Percentiles rank a stretch among this genome's conserved stretches.
These are phyloP conservation scores for Catocala sponsa DNA, from an alignment of 2,888 invertebrate genomes.

Conservation along the genomic window DNA sequence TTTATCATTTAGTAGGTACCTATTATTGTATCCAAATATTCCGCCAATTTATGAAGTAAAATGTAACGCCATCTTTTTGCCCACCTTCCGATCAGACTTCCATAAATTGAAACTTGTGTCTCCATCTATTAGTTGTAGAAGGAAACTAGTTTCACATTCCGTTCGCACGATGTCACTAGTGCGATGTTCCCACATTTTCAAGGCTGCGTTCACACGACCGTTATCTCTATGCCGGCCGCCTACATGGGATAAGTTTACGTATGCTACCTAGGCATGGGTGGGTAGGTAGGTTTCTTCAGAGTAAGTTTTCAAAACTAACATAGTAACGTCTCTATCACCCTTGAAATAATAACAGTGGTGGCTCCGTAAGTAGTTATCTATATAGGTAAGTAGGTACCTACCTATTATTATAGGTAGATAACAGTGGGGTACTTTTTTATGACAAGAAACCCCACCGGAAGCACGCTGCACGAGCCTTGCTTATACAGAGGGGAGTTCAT, in stretches of 20 bases:
- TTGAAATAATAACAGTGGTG: too few relatives aligned
- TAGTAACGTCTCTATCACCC: too few relatives aligned
- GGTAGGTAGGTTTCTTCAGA: constrained; percentile 1
- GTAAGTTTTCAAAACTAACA: too few relatives aligned
- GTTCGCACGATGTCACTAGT: constrained; percentile 45
- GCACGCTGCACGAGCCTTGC: too few relatives aligned
- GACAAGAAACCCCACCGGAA: too few relatives aligned
- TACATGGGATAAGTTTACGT: constrained; percentile 8
- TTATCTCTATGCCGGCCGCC: constrained; percentile 39
- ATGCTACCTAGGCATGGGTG: not conserved
- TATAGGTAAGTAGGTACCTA: not conserved
- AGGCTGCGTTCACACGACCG: constrained; percentile 54
- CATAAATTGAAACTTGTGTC: not conserved
- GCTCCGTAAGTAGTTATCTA: not conserved
- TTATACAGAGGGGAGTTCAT: constrained; percentile 6
- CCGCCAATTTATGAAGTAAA: constrained; percentile 1
- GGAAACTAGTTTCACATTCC: constrained; percentile 19
- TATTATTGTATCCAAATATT: not conserved
- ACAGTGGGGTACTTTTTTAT: too few relatives aligned
- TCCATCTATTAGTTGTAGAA: constrained; percentile 29
- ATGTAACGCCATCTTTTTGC: constrained; percentile 32
- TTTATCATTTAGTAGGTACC: too few relatives aligned
- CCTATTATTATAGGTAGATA: too few relatives aligned
- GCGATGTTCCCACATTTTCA: constrained; percentile 38
- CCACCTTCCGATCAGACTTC: not conserved